These are phyloP conservation scores for Nixonia krombeini DNA, from an alignment of 1,140 invertebrate genomes.

Conservation along the genomic window DNA sequence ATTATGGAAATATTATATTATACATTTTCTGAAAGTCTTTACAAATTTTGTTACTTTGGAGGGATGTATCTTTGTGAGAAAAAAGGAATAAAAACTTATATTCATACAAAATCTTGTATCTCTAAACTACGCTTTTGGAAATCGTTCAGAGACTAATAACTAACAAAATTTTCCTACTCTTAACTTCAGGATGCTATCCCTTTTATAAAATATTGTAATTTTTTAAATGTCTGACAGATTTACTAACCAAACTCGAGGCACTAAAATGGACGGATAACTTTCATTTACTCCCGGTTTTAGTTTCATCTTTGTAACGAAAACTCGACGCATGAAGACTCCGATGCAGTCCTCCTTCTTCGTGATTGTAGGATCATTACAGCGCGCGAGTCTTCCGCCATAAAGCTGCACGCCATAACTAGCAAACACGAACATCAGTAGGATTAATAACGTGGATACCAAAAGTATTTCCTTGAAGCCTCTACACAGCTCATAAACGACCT, in stretches of 20 bases:
- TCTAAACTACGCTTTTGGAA: background rate
- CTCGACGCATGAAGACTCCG: slow-evolving; percentile 93
- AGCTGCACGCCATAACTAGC: slow-evolving; percentile 98
- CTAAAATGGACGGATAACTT: slow-evolving; percentile 93
- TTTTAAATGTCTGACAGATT: too few relatives aligned
- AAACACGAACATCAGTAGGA: slow-evolving; percentile 99
- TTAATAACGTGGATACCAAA: slow-evolving; percentile 96
- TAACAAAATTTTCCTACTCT: too few relatives aligned
- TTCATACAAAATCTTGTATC: background rate
- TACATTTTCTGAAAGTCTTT: too few relatives aligned
- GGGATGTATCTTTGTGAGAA: background rate
- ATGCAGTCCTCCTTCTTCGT: slow-evolving; percentile 88
- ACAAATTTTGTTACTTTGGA: background rate
- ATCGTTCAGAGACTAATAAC: too few relatives aligned
- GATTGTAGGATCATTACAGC: slow-evolving; percentile 97
- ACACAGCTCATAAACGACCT: slow-evolving; percentile 98
- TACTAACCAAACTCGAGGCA: slow-evolving; percentile 99
- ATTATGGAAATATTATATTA: too few relatives aligned
- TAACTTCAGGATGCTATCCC: too few relatives aligned
- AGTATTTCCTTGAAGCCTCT: slow-evolving; percentile 99
- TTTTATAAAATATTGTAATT: too few relatives aligned
- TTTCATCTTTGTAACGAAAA: slow-evolving; percentile 99
- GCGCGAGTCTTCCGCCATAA: slow-evolving; percentile 94
- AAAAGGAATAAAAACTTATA: background rate
- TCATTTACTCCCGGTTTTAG: slow-evolving; percentile 84